Evolutionary conservation across 2,888 invertebrate species (phyloP), one percentile per base, ranked within the genome.

Genomic region (Tiliacea citrago): DNA sequence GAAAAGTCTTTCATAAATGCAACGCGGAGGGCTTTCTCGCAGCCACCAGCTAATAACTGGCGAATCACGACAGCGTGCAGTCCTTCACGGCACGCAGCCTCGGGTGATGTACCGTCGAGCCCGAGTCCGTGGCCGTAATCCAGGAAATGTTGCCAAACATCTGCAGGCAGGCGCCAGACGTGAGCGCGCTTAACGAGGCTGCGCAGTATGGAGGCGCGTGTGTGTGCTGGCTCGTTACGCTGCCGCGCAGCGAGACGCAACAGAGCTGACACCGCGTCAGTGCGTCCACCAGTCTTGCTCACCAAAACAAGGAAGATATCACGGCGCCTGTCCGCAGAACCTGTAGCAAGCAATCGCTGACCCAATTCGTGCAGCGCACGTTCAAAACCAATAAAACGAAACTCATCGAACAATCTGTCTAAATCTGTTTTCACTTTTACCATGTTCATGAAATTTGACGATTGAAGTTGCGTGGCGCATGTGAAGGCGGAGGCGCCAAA

Each of bases 241-340:
- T 93, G 92, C 51, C 85, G 88, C 21, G 87, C 79, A 18, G 91
- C 84, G 1, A 95, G 84, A 60, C 90, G 86, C 57, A 95, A 74
- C 35, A 95, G 78, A 42, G 88, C 85, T 10, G 89, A 87, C 2
- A 94, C 83, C 60, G 90, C 87, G 2, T 91, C 91, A 12, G 81
- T 81, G 45, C 90, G 87, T 0, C 93, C 92, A 3, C 94, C 94
- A 42, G 88, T 93, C 78, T 95, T 95, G 77, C 95, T 95, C 0
- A 95, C 91, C 35, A 95, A 87, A 6, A 95, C 94, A 2, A 94
- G 83, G 73, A 95, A 88, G 81, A 95, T 94, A 68, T 90, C 92
- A 62, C 93, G 90, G 21, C 95, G 87, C 42, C 91, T 92, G 68
- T 94, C 90, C 0, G 89, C 75, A 4, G 90, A 89, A 68, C 90